These are phyloP conservation scores for Conger conger DNA, from an alignment of 2,113 vertebrate species.

Conservation along the genomic window DNA sequence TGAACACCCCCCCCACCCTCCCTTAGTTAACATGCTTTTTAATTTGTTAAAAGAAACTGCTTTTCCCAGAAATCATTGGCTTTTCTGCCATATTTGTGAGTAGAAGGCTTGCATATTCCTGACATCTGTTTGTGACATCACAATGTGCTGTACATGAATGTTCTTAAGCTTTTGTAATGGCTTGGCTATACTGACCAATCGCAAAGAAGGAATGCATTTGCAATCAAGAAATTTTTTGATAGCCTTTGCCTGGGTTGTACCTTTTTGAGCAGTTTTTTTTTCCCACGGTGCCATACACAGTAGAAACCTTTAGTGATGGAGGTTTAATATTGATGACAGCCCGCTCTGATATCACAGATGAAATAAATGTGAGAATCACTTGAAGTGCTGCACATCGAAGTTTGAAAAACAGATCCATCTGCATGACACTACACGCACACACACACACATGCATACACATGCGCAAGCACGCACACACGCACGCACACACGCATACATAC, in stretches of 20 bases:
- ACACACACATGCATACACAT: background rate
- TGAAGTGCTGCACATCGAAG: background rate
- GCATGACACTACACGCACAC: background rate
- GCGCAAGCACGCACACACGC: background rate
- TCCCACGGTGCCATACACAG: background rate
- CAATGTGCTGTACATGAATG: background rate
- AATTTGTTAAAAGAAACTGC: background rate
- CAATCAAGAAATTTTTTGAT: background rate
- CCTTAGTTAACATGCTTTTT: background rate
- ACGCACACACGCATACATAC: background rate
- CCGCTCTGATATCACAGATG: constrained; percentile 1
- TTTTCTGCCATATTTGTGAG: background rate
- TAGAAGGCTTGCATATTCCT: background rate
- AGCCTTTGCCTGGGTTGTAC: background rate
- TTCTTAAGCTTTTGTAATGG: background rate
- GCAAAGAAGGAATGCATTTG: background rate
- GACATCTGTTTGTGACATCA: background rate
- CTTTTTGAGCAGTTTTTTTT: background rate
- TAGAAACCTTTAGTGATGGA: constrained; percentile 32
- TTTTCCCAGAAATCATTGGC: background rate
- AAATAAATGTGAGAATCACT: background rate
- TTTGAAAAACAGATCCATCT: background rate
- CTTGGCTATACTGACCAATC: background rate
- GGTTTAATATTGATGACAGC: background rate
- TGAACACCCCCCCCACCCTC: background rate